Percentiles rank a stretch among this genome's conserved stretches.
phyloP scores from a whole-genome alignment of 2,888 invertebrate species.

The Hydraecia micacea region DNA sequence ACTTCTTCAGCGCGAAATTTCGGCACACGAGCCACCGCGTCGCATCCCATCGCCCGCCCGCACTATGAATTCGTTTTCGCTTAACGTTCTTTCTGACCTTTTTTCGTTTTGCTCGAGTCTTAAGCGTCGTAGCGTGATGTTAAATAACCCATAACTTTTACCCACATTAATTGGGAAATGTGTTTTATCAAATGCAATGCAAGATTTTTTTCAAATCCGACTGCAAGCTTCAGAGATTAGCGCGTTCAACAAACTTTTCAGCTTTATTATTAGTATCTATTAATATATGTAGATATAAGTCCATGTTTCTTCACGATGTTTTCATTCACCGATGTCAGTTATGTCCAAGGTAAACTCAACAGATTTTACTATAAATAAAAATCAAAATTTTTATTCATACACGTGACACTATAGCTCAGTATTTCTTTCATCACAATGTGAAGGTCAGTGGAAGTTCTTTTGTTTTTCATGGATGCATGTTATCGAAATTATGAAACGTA shows the following conservation, averaged over 20 bases:
- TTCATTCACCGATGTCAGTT: too few species aligned
- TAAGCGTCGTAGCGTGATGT: too few species aligned
- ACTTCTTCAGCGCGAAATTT: too few species aligned
- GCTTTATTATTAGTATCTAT: not conserved
- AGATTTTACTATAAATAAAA: not conserved
- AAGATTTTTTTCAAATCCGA: not conserved
- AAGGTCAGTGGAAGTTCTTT: not conserved
- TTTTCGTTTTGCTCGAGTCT: too few species aligned
- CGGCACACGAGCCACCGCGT: too few species aligned
- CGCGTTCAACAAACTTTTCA: not conserved
- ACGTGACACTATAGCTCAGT: not conserved
- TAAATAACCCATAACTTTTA: too few species aligned
- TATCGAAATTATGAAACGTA: slow-evolving; percentile 21
- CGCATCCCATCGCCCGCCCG: too few species aligned
- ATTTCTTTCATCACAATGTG: not conserved
- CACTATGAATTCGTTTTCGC: too few species aligned
- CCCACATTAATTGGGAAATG: too few species aligned
- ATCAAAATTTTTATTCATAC: not conserved
- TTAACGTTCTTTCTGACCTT: too few species aligned
- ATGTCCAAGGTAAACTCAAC: not conserved
- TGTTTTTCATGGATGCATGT: slow-evolving; percentile 7
- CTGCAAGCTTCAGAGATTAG: not conserved
- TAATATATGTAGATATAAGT: not conserved
- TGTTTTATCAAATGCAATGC: too few species aligned
- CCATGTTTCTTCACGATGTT: not conserved